Percentiles rank a stretch among this genome's conserved stretches.
Conservation (phyloP, 2,113 vertebrate species). For the Numida meleagris region DNA sequence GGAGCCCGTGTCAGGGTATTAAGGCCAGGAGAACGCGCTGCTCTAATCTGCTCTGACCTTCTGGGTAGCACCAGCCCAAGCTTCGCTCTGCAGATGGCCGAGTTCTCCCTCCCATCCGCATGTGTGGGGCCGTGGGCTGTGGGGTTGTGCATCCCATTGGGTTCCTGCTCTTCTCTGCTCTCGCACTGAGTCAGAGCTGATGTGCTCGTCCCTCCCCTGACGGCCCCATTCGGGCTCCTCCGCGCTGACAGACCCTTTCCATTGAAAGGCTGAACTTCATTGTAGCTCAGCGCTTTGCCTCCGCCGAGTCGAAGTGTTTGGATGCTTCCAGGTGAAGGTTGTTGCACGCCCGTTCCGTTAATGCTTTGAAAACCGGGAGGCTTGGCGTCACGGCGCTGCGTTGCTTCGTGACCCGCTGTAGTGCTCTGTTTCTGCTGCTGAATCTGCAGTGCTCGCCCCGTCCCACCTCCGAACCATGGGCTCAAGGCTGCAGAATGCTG, state of each 20-base stretch:
- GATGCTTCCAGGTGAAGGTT: constrained; percentile 49
- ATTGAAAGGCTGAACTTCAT: not conserved
- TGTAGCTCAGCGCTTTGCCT: constrained; percentile 19
- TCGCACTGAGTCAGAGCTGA: not conserved
- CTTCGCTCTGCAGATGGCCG: not conserved
- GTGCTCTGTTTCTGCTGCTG: not conserved
- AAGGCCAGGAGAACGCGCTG: not conserved
- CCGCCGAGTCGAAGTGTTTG: not conserved
- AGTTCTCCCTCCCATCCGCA: rapidly evolving
- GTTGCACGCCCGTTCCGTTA: constrained; percentile 42
- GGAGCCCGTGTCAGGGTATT: not conserved
- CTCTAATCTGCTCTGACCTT: constrained; percentile 21
- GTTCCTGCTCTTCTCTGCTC: not conserved
- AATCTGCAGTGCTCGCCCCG: not conserved
- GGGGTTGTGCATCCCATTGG: rapidly evolving
- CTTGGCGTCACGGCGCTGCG: not conserved
- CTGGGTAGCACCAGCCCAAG: not conserved
- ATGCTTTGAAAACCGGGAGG: not conserved
- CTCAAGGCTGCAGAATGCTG: not conserved
- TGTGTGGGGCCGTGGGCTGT: rapidly evolving
- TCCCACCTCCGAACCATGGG: not conserved
- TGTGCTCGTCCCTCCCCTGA: not conserved
- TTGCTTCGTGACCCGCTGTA: not conserved
- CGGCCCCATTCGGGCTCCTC: not conserved
- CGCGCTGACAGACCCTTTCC: not conserved